A percentile compares a stretch with the other conserved stretches of the same genome.
These are phyloP conservation scores for Chondrilla cf. caribensis DNA, from an alignment of 37 sponge, comb jelly and placozoan genomes.

Conservation along the genomic window DNA sequence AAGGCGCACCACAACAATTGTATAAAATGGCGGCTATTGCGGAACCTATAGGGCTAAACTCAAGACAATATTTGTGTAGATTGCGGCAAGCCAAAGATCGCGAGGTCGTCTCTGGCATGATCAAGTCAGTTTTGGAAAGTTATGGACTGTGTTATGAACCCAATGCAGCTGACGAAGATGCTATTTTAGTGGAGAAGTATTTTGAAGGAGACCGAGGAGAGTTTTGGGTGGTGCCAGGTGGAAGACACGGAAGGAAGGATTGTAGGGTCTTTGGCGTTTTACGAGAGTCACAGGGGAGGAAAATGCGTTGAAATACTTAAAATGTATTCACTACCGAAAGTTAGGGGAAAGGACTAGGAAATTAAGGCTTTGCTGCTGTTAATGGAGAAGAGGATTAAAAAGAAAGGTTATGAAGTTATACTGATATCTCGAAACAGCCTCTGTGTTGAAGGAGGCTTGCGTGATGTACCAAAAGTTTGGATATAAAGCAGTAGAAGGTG, in stretches of 20 bases:
- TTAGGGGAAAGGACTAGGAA: slow-evolving; percentile 59
- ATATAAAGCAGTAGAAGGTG: not conserved
- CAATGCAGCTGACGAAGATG: slow-evolving; percentile 38
- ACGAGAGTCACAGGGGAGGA: not conserved
- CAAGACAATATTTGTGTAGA: slow-evolving; percentile 20
- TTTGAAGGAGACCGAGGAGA: slow-evolving; percentile 30
- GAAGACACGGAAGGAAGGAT: slow-evolving; percentile 3
- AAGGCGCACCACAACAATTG: too few species aligned
- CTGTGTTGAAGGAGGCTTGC: slow-evolving; percentile 52
- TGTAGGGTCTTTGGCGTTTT: slow-evolving; percentile 48
- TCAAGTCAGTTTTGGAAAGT: slow-evolving; percentile 26
- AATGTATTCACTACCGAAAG: slow-evolving; percentile 52
- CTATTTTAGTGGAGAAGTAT: slow-evolving; percentile 43
- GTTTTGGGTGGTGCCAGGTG: slow-evolving; percentile 59
- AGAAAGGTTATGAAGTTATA: slow-evolving; percentile 37
- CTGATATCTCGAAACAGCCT: slow-evolving; percentile 49
- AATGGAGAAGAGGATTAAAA: slow-evolving; percentile 38
- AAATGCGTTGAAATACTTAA: slow-evolving; percentile 50
- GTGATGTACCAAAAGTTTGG: slow-evolving; percentile 28
- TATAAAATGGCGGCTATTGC: not conserved
- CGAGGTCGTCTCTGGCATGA: slow-evolving; percentile 18
- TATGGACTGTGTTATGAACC: slow-evolving; percentile 57
- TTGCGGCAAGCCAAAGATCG: slow-evolving; percentile 39
- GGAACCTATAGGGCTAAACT: not conserved
- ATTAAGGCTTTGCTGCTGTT: slow-evolving; percentile 31